A percentile compares a stretch with the other conserved stretches of the same genome.
Conservation (phyloP, 2,113 vertebrate genomes). For the Hassar affinis region DNA sequence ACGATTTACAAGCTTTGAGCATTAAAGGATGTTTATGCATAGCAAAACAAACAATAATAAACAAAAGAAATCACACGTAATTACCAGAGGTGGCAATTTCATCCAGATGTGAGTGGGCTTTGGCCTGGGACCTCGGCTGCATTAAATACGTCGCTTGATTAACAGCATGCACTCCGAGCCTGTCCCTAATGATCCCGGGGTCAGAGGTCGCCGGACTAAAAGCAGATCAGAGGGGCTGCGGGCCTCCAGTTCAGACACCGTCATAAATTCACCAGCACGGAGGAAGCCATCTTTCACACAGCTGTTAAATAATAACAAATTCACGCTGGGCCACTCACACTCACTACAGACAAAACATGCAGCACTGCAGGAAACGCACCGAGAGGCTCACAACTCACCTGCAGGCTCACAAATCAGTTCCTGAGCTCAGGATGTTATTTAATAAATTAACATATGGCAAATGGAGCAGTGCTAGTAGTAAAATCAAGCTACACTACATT, state of each 20-base stretch:
- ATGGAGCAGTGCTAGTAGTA: background rate
- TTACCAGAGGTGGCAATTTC: conserved; percentile 59
- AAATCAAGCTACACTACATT: background rate
- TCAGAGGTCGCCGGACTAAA: conserved; percentile 57
- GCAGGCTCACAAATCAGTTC: conserved; percentile 14
- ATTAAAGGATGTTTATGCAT: conserved; percentile 51
- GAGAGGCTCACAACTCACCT: background rate
- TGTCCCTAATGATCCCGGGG: conserved; percentile 55
- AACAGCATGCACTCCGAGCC: conserved; percentile 34
- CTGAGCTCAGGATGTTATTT: background rate
- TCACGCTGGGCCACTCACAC: conserved; percentile 38
- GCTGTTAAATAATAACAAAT: conserved; percentile 54
- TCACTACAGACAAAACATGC: conserved; percentile 22
- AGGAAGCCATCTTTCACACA: conserved; percentile 59
- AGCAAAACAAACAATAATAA: conserved; percentile 57
- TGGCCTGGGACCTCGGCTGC: conserved; percentile 25
- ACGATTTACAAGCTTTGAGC: conserved; percentile 24
- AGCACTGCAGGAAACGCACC: conserved; percentile 18
- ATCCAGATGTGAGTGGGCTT: conserved; percentile 59
- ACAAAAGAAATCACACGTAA: conserved; percentile 49
- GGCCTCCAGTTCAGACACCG: conserved; percentile 52
- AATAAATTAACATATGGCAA: background rate
- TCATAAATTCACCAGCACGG: conserved; percentile 59
- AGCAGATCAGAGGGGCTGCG: conserved; percentile 55
- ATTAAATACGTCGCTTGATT: conserved; percentile 53